Evolutionary conservation across 2,797 vertebrate genomes (phyloP).

Genomic region (Margarornis squamiger): DNA sequence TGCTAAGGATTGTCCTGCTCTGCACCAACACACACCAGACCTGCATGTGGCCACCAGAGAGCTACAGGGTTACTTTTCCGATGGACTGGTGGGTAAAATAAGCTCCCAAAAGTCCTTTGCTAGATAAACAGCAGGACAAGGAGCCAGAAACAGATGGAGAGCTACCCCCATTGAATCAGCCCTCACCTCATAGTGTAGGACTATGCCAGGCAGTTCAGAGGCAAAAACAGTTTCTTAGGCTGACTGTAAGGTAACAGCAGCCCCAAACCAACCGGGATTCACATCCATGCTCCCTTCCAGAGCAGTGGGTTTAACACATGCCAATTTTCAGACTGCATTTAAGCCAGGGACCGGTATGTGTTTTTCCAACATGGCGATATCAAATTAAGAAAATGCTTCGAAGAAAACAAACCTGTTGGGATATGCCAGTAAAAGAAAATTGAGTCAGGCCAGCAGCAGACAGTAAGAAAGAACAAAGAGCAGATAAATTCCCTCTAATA

Average conservation of each 20-base stretch:
- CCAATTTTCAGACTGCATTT: background rate
- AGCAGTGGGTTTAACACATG: background rate
- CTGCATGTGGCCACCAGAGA: fast-evolving
- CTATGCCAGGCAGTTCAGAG: background rate
- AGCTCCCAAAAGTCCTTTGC: background rate
- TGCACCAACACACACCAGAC: background rate
- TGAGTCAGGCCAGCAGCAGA: background rate
- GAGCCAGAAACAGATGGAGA: background rate
- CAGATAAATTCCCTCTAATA: background rate
- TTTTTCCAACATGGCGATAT: background rate
- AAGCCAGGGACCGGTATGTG: background rate
- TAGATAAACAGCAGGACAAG: background rate
- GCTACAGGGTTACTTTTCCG: background rate
- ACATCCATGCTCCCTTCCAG: background rate
- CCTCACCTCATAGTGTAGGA: background rate
- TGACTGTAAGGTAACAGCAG: background rate
- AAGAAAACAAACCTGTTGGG: background rate
- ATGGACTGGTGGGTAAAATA: background rate
- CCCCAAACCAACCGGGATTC: background rate
- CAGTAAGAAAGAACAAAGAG: background rate
- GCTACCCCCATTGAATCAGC: background rate
- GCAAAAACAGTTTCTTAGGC: background rate
- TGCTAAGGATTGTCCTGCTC: background rate
- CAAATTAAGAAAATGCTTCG: background rate
- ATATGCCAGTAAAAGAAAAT: background rate